phyloP scores from a whole-genome alignment of 2,888 invertebrate species.

The Drosophila koepferae region DNA sequence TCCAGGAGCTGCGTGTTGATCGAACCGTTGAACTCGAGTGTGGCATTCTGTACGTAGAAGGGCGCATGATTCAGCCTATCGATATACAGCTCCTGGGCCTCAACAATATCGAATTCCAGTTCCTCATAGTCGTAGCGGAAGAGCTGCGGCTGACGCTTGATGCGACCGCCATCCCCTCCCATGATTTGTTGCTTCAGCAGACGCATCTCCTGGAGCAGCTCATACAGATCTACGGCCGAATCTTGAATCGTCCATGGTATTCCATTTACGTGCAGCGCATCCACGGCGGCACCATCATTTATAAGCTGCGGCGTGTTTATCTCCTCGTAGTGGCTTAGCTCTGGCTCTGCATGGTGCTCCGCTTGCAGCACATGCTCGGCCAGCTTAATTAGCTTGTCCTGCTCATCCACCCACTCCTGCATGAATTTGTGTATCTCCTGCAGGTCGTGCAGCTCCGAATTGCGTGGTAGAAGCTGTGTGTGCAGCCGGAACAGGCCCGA shows the following conservation, averaged over 20 bases:
- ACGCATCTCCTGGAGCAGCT: conserved; percentile 70
- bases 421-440: conserved; percentile 77
- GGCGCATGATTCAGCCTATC: conserved; percentile 79
- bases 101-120: conserved; percentile 71
- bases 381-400: conserved; percentile 64
- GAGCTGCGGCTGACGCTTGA: conserved; percentile 52
- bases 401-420: conserved; percentile 74
- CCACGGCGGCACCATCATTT: conserved; percentile 65
- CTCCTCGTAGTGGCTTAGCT: conserved; percentile 13
- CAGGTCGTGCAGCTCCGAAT: conserved; percentile 80
- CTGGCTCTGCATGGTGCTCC: neutral
- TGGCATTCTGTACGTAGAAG: conserved; percentile 74
- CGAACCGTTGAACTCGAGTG: conserved; percentile 71
- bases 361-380: conserved; percentile 30
- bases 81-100: conserved; percentile 75
- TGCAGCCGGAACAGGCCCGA: conserved; percentile 82
- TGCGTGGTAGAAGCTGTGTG: conserved; percentile 77
- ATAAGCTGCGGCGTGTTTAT: conserved; percentile 66
- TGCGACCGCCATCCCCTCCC: conserved; percentile 31
- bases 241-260: conserved; percentile 77
- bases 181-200: conserved; percentile 58
- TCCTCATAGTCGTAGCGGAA: conserved; percentile 61
- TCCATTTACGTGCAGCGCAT: conserved; percentile 74
- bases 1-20: conserved; percentile 69
- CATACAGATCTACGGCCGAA: conserved; percentile 62